These are phyloP conservation scores for Aleadryas rufinucha DNA, from an alignment of 2,113 vertebrate genomes.

Conservation along the genomic window DNA sequence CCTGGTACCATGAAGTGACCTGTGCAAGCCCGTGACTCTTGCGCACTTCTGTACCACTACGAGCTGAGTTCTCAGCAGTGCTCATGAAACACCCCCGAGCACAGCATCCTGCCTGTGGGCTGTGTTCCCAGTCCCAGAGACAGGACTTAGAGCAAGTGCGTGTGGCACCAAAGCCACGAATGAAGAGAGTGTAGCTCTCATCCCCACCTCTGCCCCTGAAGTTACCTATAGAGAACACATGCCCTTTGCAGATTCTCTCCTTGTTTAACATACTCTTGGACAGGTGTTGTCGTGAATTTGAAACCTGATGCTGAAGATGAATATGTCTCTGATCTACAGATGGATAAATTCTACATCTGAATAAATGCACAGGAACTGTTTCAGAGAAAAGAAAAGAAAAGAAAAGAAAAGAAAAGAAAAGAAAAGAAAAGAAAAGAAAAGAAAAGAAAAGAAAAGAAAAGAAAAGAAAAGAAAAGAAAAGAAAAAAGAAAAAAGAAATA, in stretches of 20 bases:
- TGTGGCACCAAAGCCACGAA: not conserved
- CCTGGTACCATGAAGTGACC: too few relatives aligned
- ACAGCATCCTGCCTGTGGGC: not conserved
- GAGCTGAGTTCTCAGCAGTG: not conserved
- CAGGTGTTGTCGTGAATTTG: not conserved
- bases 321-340: not conserved
- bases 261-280: not conserved
- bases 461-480: not conserved
- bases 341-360: not conserved
- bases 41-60: rapidly evolving
- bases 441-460: too few relatives aligned
- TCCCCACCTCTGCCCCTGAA: rapidly evolving
- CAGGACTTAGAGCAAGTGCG: rapidly evolving
- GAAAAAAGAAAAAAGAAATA: not conserved
- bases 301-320: not conserved
- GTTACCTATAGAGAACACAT: not conserved
- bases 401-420: too few relatives aligned
- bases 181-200: not conserved
- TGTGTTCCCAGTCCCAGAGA: not conserved
- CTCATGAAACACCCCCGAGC: not conserved
- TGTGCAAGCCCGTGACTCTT: not conserved
- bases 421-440: too few relatives aligned
- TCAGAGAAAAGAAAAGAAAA: not conserved
- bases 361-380: not conserved
- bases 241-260: not conserved